phyloP scores from a whole-genome alignment of 2,888 invertebrate species.

The Dioctria linearis region DNA sequence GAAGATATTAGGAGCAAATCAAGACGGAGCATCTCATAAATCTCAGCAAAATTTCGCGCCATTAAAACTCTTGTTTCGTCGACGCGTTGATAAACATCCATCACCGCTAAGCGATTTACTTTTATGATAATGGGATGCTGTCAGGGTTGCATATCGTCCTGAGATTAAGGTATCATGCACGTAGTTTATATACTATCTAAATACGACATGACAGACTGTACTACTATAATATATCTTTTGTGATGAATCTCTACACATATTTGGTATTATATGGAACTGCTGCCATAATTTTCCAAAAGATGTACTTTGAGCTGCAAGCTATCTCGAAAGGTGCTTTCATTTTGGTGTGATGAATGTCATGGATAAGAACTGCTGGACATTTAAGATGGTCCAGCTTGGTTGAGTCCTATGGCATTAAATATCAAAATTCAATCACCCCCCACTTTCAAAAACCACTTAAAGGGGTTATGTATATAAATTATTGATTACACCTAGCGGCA shows the following conservation, averaged over 20 bases:
- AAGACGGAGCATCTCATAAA: constrained; percentile 26
- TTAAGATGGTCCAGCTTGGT: no score
- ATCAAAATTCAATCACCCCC: constrained; percentile 20
- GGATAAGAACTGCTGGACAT: not conserved
- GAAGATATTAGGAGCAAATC: no score
- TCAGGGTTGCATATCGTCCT: constrained; percentile 1
- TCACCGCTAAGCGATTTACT: constrained; percentile 26
- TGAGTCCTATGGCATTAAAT: constrained; percentile 3
- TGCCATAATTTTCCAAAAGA: no score
- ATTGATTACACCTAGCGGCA: constrained; percentile 3
- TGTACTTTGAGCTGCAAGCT: not conserved
- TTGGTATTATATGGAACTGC: no score
- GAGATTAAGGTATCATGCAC: constrained; percentile 38
- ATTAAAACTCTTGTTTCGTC: constrained; percentile 49
- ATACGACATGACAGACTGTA: not conserved
- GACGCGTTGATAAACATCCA: constrained; percentile 42
- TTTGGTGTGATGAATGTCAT: constrained; percentile 39
- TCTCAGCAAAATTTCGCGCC: constrained; percentile 41
- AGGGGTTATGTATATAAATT: not conserved
- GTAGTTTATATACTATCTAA: not conserved
- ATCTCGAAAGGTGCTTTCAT: constrained; percentile 6
- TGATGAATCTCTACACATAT: no score
- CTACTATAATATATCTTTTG: not conserved
- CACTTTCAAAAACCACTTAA: constrained; percentile 4
- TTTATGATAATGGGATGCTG: not conserved